phyloP scores from a whole-genome alignment of 2,113 vertebrate genomes.

The Melanostigma gelatinosum region DNA sequence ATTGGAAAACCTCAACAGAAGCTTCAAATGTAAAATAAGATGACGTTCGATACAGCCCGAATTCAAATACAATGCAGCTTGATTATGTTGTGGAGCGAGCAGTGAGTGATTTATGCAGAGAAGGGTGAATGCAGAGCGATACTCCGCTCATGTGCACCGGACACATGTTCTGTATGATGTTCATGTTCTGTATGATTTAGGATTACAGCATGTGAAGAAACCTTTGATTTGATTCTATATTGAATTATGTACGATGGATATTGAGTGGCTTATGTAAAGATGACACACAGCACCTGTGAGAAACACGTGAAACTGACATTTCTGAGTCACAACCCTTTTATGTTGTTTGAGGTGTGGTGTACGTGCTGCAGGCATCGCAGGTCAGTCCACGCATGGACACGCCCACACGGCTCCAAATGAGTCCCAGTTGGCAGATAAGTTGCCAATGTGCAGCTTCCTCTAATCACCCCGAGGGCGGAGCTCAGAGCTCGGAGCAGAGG shows the following conservation, averaged over 20 bases:
- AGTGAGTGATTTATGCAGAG: no score
- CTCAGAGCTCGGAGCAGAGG: constrained; percentile 22
- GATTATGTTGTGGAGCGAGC: no score
- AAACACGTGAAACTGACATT: neutral
- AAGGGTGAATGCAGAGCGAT: no score
- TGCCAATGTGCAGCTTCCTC: constrained; percentile 52
- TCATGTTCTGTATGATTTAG: neutral
- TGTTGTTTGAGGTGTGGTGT: constrained; percentile 19
- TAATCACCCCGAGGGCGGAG: constrained; percentile 51
- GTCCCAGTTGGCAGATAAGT: constrained; percentile 49
- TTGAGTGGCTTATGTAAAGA: neutral
- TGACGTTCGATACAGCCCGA: no score
- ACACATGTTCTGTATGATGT: neutral
- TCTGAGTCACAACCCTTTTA: constrained; percentile 1
- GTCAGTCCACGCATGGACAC: neutral
- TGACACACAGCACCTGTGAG: neutral
- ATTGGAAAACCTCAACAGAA: neutral
- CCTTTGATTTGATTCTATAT: neutral
- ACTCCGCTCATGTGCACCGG: no score
- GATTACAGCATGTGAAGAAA: neutral
- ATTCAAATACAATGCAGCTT: no score
- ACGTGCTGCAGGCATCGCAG: constrained; percentile 8
- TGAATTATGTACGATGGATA: neutral
- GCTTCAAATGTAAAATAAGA: no score
- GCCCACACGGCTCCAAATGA: constrained; percentile 5